A percentile compares a stretch with the other conserved stretches of the same genome.
phyloP scores from a whole-genome alignment of 2,888 invertebrate species.

The Erebia aethiops region DNA sequence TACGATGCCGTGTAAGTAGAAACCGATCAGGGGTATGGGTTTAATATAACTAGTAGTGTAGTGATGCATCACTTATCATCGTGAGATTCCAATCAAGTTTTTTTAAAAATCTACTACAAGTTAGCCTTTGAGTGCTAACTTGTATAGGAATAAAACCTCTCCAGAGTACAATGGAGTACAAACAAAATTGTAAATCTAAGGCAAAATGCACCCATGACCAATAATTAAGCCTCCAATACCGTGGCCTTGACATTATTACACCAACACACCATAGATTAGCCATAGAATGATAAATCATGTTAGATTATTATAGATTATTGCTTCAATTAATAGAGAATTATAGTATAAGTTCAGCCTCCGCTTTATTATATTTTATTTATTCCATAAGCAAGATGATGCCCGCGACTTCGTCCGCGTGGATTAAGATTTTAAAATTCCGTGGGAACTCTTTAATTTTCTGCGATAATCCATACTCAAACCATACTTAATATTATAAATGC shows the following conservation, averaged over 20 bases:
- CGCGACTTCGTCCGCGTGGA: too few relatives aligned
- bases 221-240: neutral
- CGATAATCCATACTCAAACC: too few relatives aligned
- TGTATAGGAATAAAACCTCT: neutral
- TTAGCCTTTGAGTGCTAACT: too few relatives aligned
- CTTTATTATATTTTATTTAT: neutral
- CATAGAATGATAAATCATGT: slow-evolving; percentile 6
- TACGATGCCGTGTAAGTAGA: too few relatives aligned
- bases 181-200: neutral
- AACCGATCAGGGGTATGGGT: too few relatives aligned
- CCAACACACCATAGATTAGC: slow-evolving; percentile 16
- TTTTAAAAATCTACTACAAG: too few relatives aligned
- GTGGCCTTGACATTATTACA: slow-evolving; percentile 17
- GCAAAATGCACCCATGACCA: neutral
- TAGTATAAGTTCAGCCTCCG: slow-evolving; percentile 2
- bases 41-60: too few relatives aligned
- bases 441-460: too few relatives aligned
- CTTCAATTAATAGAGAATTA: slow-evolving; percentile 16
- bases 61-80: too few relatives aligned
- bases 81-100: too few relatives aligned
- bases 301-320: neutral
- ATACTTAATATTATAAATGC: too few relatives aligned
- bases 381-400: neutral
- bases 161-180: neutral
- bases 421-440: too few relatives aligned